These are phyloP conservation scores for Pelodiscus sinensis DNA, from an alignment of 2,113 vertebrate genomes.

Conservation along the genomic window DNA sequence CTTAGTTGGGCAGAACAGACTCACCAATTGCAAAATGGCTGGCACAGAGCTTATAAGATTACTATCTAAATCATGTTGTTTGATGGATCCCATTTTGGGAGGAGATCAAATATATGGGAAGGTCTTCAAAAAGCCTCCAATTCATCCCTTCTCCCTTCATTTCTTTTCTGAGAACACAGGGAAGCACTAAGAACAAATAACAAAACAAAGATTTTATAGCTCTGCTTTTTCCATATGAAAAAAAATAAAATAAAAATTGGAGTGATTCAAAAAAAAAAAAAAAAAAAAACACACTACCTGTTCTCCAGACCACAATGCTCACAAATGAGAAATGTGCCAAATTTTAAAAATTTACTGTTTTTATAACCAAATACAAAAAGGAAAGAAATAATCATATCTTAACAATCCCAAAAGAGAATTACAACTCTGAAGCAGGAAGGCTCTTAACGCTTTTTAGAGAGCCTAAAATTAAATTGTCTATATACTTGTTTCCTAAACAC, in stretches of 20 bases:
- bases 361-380: background rate
- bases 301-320: background rate
- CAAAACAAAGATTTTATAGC: conserved; percentile 16
- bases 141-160: conserved; percentile 23
- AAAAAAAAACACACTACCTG: no score
- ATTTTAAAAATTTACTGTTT: background rate
- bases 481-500: background rate
- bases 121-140: conserved; percentile 28
- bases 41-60: conserved; percentile 35
- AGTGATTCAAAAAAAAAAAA: conserved; percentile 16
- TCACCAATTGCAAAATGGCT: background rate
- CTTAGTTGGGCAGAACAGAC: conserved; percentile 27
- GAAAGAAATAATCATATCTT: background rate
- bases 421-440: background rate
- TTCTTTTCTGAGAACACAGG: conserved; percentile 22
- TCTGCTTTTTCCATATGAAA: background rate
- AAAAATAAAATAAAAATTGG: conserved; percentile 8
- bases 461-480: background rate
- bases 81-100: conserved; percentile 28
- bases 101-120: conserved; percentile 35
- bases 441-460: background rate
- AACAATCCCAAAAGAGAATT: conserved; percentile 9
- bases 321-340: background rate
- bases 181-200: conserved; percentile 16
- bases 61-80: background rate